phyloP scores from a whole-genome alignment of 2,797 vertebrate species.

The Syncerus caffer region DNA sequence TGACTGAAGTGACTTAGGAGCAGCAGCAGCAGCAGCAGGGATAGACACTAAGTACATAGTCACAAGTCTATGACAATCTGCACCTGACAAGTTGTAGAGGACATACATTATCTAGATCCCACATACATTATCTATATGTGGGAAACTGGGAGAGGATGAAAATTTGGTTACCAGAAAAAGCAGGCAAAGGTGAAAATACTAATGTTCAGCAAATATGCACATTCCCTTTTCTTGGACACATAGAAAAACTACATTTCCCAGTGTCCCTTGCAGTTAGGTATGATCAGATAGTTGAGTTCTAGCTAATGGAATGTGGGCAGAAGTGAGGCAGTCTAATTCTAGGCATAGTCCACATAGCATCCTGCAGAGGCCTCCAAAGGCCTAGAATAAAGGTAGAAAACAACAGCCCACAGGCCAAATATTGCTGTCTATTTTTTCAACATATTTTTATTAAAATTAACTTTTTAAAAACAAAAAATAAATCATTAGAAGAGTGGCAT shows the following conservation, averaged over 20 bases:
- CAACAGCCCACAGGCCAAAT: background rate
- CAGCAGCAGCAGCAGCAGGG: too few species aligned
- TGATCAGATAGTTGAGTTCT: background rate
- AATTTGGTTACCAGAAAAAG: background rate
- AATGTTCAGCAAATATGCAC: background rate
- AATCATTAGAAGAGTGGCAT: background rate
- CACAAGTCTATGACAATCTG: background rate
- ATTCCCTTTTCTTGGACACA: background rate
- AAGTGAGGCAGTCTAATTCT: background rate
- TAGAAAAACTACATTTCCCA: background rate
- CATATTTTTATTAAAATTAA: conserved; percentile 52
- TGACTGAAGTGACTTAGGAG: too few species aligned
- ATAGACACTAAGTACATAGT: background rate
- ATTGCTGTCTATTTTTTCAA: background rate
- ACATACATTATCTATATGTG: background rate
- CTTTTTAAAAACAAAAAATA: conserved; percentile 37
- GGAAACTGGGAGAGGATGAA: background rate
- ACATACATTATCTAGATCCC: background rate
- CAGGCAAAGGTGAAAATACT: background rate
- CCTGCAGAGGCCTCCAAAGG: background rate
- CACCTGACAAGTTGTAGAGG: background rate
- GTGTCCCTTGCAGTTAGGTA: background rate
- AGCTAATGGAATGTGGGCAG: background rate
- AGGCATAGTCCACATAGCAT: background rate
- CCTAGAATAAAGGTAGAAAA: background rate